Evolutionary conservation across 2,888 invertebrate species (phyloP).

Genomic region (Hybos culiciformis): DNA sequence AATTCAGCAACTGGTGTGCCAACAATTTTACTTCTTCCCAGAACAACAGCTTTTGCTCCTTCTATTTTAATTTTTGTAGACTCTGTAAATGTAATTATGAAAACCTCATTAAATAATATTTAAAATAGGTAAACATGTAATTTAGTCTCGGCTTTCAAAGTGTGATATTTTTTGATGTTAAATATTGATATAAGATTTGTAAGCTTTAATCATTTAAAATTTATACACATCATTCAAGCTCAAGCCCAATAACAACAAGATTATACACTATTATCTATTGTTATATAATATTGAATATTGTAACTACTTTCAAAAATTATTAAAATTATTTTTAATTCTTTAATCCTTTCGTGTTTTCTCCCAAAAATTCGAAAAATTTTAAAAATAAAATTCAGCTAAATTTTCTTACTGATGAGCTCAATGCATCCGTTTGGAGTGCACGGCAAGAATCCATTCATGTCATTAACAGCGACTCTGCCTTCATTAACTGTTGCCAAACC

Average conservation of each 20-base stretch:
- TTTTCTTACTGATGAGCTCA: conserved; percentile 39
- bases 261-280: neutral
- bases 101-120: neutral
- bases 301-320: neutral
- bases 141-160: neutral
- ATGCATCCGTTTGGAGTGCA: conserved; percentile 95
- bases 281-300: neutral
- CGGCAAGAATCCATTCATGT: conserved; percentile 78
- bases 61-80: conserved; percentile 60
- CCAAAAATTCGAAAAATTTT: neutral
- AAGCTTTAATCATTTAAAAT: neutral
- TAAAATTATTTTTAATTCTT: too few species aligned
- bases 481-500: conserved; percentile 87
- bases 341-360: too few species aligned
- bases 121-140: neutral
- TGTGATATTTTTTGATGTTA: neutral
- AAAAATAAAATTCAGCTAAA: neutral
- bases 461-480: conserved; percentile 80
- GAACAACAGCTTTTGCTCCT: conserved; percentile 79
- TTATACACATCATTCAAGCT: neutral
- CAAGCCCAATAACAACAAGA: neutral
- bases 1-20: conserved; percentile 91
- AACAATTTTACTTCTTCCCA: conserved; percentile 95
- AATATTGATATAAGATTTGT: neutral
- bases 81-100: conserved; percentile 55